Evolutionary conservation across 2,888 invertebrate species (phyloP).

Genomic region (Limnephilus rhombicus): DNA sequence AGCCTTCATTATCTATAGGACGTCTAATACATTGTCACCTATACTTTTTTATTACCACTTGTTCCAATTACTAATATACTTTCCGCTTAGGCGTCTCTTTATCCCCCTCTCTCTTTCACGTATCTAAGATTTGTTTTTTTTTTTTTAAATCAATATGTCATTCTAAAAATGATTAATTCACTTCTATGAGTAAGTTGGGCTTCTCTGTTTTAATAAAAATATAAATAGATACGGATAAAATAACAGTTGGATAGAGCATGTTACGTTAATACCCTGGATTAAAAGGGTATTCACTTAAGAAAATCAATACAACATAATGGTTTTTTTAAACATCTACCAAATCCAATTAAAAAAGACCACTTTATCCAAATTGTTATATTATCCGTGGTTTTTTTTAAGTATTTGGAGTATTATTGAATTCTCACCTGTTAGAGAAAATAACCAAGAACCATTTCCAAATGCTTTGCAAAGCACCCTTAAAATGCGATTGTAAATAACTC

Average conservation of each 20-base stretch:
- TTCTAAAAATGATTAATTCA: neutral
- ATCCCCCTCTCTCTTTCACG: no score
- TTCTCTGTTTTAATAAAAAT: neutral
- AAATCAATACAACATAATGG: neutral
- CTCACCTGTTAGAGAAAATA: neutral
- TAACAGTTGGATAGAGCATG: neutral
- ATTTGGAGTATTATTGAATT: neutral
- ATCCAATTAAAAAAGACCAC: neutral
- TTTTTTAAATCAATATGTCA: neutral
- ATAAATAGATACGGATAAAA: neutral
- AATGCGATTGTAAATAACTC: slow-evolving; percentile 37
- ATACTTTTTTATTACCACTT: neutral
- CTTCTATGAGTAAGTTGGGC: neutral
- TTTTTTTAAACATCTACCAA: neutral
- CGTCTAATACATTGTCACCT: neutral
- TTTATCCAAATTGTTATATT: neutral
- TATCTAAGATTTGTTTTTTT: neutral
- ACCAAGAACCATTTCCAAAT: neutral
- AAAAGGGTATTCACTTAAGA: no score
- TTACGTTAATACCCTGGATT: neutral
- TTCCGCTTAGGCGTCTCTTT: neutral
- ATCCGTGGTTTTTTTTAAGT: no score
- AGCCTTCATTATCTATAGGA: neutral
- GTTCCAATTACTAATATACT: neutral
- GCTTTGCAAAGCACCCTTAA: slow-evolving; percentile 3